phyloP scores from a whole-genome alignment of 2,888 invertebrate genomes.

The Tiphia femorata region DNA sequence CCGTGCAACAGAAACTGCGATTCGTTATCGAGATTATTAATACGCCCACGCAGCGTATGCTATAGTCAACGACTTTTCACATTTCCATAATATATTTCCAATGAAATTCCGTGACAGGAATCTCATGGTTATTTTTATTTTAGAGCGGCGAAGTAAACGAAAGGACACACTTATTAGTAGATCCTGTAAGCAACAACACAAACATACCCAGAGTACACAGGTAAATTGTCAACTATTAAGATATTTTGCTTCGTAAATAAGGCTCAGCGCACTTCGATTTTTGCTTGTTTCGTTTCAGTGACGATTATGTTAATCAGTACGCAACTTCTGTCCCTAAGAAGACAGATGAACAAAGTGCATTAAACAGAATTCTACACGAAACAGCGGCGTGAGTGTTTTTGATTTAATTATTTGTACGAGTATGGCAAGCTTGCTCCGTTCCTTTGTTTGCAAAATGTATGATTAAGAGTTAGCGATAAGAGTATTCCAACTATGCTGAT shows the following conservation, averaged over 20 bases:
- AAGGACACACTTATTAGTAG: slow-evolving; percentile 83
- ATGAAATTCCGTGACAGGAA: no score
- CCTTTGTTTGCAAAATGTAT: background rate
- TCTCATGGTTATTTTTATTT: slow-evolving; percentile 28
- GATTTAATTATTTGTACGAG: slow-evolving; percentile 41
- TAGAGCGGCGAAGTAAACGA: slow-evolving; percentile 78
- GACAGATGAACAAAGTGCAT: slow-evolving; percentile 91
- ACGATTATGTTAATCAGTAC: slow-evolving; percentile 76
- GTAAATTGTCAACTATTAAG: slow-evolving; percentile 56
- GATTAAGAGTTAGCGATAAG: background rate
- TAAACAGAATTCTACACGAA: slow-evolving; percentile 89
- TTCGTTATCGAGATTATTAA: slow-evolving; percentile 13
- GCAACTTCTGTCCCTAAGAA: slow-evolving; percentile 79
- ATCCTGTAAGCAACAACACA: slow-evolving; percentile 82
- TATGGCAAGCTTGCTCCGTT: background rate
- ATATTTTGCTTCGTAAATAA: no score
- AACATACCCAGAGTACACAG: slow-evolving; percentile 79
- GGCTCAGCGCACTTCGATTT: no score
- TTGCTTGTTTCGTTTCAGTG: slow-evolving; percentile 69
- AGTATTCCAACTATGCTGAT: background rate
- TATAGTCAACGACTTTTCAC: background rate
- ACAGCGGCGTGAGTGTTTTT: slow-evolving; percentile 83
- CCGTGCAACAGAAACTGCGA: background rate
- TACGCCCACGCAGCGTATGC: slow-evolving; percentile 6
- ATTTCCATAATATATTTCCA: background rate